Evolutionary conservation across 2,113 vertebrate species (phyloP).

Genomic region (Rhea americana): DNA sequence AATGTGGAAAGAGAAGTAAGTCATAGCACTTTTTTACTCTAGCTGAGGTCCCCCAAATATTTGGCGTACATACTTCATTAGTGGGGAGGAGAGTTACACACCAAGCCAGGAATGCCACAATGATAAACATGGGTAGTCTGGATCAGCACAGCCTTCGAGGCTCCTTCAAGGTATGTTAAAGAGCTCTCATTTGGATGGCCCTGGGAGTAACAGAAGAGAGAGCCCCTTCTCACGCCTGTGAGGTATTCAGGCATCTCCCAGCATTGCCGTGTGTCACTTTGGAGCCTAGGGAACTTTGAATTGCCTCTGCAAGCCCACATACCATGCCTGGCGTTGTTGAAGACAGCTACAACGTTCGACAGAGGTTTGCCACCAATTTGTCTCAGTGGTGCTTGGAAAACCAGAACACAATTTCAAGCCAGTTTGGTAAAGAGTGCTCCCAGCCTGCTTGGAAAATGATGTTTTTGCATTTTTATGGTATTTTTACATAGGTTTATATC

Average conservation of each 20-base stretch:
- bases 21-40: background rate
- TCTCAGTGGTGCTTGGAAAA: background rate
- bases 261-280: background rate
- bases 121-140: background rate
- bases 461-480: background rate
- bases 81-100: background rate
- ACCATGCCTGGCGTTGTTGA: background rate
- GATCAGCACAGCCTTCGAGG: background rate
- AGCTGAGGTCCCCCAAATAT: background rate
- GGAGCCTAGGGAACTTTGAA: background rate
- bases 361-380: background rate
- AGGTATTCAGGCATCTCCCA: background rate
- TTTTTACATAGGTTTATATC: background rate
- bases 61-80: background rate
- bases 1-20: background rate
- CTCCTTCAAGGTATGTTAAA: rapidly evolving
- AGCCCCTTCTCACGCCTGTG: background rate
- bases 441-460: background rate
- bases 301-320: background rate
- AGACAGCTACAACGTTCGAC: background rate
- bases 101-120: background rate
- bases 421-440: background rate
- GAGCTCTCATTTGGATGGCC: rapidly evolving
- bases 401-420: background rate
- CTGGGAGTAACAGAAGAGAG: background rate